These are phyloP conservation scores for Euplexia lucipara DNA, from an alignment of 2,888 invertebrate species.

Conservation along the genomic window DNA sequence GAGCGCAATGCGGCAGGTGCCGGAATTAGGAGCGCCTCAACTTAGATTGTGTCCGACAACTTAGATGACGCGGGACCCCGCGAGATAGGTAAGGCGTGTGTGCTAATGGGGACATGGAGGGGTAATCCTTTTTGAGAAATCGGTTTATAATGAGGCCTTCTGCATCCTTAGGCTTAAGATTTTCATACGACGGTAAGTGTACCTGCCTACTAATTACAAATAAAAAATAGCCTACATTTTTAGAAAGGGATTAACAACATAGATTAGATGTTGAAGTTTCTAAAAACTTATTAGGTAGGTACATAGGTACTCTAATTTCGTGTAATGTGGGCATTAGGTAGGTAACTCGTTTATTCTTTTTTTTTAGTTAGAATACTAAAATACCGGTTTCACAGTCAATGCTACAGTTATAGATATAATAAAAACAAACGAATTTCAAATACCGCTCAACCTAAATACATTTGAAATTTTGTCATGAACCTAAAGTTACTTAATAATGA, in stretches of 20 bases:
- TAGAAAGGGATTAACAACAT: no score
- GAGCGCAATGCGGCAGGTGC: conserved; percentile 52
- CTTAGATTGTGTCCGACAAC: conserved; percentile 69
- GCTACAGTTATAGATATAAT: no score
- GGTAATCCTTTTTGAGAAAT: background rate
- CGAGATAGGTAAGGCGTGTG: conserved; percentile 25
- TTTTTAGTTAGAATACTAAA: background rate
- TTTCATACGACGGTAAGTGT: background rate
- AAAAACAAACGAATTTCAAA: background rate
- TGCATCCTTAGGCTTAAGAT: background rate
- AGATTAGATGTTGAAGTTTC: no score
- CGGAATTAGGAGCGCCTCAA: conserved; percentile 48
- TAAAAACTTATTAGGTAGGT: no score
- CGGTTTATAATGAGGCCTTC: background rate
- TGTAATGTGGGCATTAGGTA: no score
- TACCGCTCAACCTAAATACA: background rate
- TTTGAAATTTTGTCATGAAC: background rate
- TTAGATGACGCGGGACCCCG: conserved; percentile 64
- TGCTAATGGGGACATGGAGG: background rate
- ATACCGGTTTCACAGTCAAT: no score
- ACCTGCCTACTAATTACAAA: background rate
- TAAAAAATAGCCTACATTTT: no score
- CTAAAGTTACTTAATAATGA: background rate
- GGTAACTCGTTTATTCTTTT: no score
- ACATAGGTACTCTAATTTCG: no score